These are phyloP conservation scores for Drosophila rhopaloa DNA, from an alignment of 1,140 invertebrate genomes.

Conservation along the genomic window DNA sequence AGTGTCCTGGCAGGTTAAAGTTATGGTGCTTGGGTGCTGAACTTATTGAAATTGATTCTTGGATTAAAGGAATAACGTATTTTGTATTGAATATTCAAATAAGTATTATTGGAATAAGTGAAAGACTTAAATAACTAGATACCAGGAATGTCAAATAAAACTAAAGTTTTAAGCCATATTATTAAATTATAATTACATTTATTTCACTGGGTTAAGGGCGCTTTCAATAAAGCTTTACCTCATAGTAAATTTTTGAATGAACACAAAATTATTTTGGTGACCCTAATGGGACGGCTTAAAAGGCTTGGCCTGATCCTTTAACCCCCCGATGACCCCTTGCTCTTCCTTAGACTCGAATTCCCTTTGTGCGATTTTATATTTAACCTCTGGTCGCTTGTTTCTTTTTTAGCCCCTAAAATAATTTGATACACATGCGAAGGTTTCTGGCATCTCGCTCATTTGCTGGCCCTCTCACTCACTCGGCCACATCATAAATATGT, in stretches of 20 bases:
- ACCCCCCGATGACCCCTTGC: neutral
- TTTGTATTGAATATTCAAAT: too few relatives aligned
- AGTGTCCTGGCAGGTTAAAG: slow-evolving; percentile 15
- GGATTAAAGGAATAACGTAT: neutral
- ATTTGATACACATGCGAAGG: slow-evolving; percentile 41
- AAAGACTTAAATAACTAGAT: too few relatives aligned
- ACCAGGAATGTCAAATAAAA: too few relatives aligned
- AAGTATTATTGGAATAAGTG: too few relatives aligned
- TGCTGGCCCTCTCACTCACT: slow-evolving; percentile 15
- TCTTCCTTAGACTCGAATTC: neutral
- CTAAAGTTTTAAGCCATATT: too few relatives aligned
- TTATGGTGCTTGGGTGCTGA: slow-evolving; percentile 5
- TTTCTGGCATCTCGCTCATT: neutral
- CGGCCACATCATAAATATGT: slow-evolving; percentile 70
- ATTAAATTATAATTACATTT: too few relatives aligned
- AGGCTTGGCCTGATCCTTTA: slow-evolving; percentile 2
- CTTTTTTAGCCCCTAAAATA: slow-evolving; percentile 49
- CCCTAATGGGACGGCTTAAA: slow-evolving; percentile 9
- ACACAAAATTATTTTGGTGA: slow-evolving; percentile 7
- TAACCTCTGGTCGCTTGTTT: slow-evolving; percentile 36
- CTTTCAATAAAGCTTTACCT: too few relatives aligned
- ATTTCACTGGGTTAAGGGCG: too few relatives aligned
- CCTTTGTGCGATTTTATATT: slow-evolving; percentile 24
- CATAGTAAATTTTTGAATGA: neutral
- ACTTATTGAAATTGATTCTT: neutral